Evolutionary conservation across 1,140 invertebrate genomes (phyloP), one percentile per base, ranked within the genome.

Genomic region (Sitophilus oryzae): DNA sequence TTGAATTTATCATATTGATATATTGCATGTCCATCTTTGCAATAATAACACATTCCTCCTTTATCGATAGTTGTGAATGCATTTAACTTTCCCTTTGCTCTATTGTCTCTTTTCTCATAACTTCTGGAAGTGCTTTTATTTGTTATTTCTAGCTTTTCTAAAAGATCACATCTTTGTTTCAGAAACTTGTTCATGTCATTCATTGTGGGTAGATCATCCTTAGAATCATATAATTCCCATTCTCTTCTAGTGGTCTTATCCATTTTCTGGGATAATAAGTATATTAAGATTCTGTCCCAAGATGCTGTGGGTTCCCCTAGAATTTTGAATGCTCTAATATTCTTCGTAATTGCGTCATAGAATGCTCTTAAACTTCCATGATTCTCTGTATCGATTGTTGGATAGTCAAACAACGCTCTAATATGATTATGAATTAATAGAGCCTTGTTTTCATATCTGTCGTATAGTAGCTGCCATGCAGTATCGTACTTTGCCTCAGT

Each of bases 371-470:
- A 18, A 21, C 22, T 44, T 42, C 34, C 20, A n/a, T 53, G 22
- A 18, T 58, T 46, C 30, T 66, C 65, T 44, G 58, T 64, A 11
- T 41, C 35, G 38, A 68, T 20, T 1, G 38, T 8, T 10, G 53
- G 52, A 16, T 60, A 40, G 21, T 58, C 47, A 49, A 66, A 61
- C 3, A 68, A 36, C 16, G 62, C 43, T 4, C 59, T 53, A 6
- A 71, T 35, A 38, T 66, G 60, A 37, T 52, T 62, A n/a, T 66
- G 54, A 9, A 65, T 41, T 0, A 69, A 57, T 10, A 69, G 50
- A 9, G 59, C 23, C 19, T 59, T 58, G 18, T 70, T 66, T 25
- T 67, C 52, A 43, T 63, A 71, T 4, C 65, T 44, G n/a, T 65
- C 56, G 16, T 54, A 25, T 9, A 72, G 44, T 6, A 66, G 25